Conservation (phyloP, 2,113 vertebrate genomes). For the Chionomys nivalis region DNA sequence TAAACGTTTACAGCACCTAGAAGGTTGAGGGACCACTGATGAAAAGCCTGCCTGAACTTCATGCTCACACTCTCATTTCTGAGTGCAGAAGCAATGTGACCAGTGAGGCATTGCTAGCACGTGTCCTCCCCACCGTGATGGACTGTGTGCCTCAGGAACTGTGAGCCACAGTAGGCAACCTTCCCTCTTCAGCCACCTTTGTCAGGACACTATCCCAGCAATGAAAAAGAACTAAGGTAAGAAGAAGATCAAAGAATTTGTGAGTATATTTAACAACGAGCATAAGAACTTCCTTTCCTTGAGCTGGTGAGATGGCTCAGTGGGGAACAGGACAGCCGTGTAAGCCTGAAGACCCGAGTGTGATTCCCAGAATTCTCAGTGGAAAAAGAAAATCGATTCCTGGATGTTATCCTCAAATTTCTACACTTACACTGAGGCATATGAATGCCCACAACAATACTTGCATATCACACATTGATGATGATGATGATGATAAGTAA, state of each 20-base stretch:
- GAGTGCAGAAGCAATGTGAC: not conserved
- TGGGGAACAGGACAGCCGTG: not conserved
- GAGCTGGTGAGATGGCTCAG: not conserved
- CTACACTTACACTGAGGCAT: not conserved
- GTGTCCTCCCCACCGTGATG: too few relatives aligned
- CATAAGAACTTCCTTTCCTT: not conserved
- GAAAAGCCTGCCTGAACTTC: not conserved
- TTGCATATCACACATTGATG: not conserved
- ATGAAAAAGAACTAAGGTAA: not conserved
- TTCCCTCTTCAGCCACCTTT: not conserved
- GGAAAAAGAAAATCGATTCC: not conserved
- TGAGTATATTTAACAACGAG: not conserved
- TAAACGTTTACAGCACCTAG: not conserved
- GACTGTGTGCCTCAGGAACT: not conserved
- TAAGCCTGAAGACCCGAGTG: not conserved
- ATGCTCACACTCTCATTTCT: not conserved
- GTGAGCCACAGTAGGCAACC: not conserved
- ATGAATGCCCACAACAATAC: not conserved
- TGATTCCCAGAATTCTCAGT: not conserved
- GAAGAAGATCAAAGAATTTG: not conserved
- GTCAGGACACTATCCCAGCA: not conserved
- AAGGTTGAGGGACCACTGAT: not conserved
- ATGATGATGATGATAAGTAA: not conserved
- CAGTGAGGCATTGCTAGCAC: too few relatives aligned
- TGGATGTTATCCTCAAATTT: not conserved